Evolutionary conservation across 2,113 vertebrate genomes (phyloP).

Genomic region (Heterochromis multidens): DNA sequence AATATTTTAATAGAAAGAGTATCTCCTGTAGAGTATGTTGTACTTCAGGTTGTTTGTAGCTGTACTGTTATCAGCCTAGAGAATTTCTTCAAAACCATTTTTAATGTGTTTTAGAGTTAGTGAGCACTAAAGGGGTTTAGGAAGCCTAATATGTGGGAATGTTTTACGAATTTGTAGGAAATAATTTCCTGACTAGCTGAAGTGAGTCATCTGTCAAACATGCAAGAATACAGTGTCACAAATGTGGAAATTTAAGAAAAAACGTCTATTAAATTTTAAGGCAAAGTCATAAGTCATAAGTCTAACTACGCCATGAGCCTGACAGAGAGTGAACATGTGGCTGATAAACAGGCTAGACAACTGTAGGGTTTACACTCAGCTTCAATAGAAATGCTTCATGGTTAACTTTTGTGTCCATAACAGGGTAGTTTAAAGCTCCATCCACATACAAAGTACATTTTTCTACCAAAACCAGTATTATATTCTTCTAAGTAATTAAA

Average conservation of each 20-base stretch:
- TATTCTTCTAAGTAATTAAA: neutral
- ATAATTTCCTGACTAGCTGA: neutral
- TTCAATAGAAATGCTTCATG: neutral
- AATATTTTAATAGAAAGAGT: neutral
- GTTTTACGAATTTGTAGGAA: neutral
- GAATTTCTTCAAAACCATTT: neutral
- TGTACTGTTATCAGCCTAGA: neutral
- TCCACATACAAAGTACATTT: neutral
- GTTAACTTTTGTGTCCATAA: neutral
- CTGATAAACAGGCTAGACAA: neutral
- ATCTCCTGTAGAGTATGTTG: neutral
- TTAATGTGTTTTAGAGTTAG: neutral
- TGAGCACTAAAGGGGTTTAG: neutral
- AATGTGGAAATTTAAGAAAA: neutral
- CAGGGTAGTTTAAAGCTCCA: neutral
- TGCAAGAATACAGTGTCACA: neutral
- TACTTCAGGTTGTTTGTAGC: neutral
- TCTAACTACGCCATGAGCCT: neutral
- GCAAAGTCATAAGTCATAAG: neutral
- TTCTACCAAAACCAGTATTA: neutral
- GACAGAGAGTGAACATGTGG: neutral
- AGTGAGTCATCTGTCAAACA: neutral
- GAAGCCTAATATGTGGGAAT: neutral
- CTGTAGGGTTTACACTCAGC: neutral
- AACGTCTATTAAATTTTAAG: neutral